Evolutionary conservation across 2,888 invertebrate genomes (phyloP), one percentile per base, ranked within the genome.

Genomic region (Ecliptopera silaceata): DNA sequence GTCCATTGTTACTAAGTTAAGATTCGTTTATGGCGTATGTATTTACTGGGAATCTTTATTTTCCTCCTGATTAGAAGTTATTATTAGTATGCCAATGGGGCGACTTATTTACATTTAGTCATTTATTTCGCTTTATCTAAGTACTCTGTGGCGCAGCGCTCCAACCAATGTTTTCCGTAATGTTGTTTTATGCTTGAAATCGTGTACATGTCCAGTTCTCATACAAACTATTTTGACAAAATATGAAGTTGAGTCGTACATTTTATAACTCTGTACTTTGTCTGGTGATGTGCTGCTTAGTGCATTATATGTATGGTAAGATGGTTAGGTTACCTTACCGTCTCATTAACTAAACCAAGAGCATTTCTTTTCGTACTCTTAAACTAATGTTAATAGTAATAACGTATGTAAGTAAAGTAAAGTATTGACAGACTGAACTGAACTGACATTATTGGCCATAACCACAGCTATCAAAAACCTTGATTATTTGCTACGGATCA

Each of bases 11-110:
- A n/a, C n/a, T n/a, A n/a, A n/a, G n/a, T n/a, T n/a, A n/a, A n/a
- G n/a, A n/a, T n/a, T 65, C 72, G 65, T 73, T 74, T 72, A 70
- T 75, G 68, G 70, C 66, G 69, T 56, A 44, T 58, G 46, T 39
- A 56, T 61, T 56, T 57, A 46, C 42, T 47, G 46, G 18, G 29
- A 45, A 56, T 52, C 73, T 77, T 79, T 67, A 61, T 81, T 82
- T 71, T 77, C 73, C 71, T 73, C 66, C 65, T 36, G 36, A 53
- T 63, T 72, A 69, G 68, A 58, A 61, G 61, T 61, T 66, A 61
- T 64, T 71, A 71, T 63, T 45, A 56, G 57, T 59, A 56, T 32
- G 60, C 65, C 66, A 70, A 70, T 72, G 68, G 69, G 58, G n/a
- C n/a, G n/a, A n/a, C n/a, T n/a, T 55, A 70, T 58, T 53, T 45